A percentile compares a stretch with the other conserved stretches of the same genome.
Evolutionary conservation across 1,140 invertebrate species (phyloP).

Genomic region (Bombus superbus): DNA sequence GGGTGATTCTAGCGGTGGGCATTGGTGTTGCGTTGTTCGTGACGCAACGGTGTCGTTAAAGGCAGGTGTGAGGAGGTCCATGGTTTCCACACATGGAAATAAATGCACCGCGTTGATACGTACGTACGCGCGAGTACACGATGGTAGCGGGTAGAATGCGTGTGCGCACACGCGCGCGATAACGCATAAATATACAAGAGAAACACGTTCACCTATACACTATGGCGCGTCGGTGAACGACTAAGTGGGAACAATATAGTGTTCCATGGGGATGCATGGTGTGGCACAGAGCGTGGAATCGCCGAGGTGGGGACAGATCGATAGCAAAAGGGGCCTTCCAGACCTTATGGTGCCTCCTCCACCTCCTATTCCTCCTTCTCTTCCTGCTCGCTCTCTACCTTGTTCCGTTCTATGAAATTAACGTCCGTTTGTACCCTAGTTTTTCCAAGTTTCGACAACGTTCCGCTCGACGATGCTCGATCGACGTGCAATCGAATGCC

Average conservation of each 20-base stretch:
- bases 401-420: constrained; percentile 62
- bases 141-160: not conserved
- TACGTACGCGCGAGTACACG: not conserved
- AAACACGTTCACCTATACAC: constrained; percentile 48
- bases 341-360: constrained; percentile 77
- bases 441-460: constrained; percentile 10
- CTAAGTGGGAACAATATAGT: constrained; percentile 69
- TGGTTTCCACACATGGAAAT: constrained; percentile 44
- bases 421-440: constrained; percentile 55
- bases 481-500: too few species aligned
- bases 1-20: constrained; percentile 13
- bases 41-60: constrained; percentile 59
- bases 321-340: constrained; percentile 76
- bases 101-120: constrained; percentile 31
- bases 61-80: constrained; percentile 68
- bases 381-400: constrained; percentile 32
- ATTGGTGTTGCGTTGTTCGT: constrained; percentile 37
- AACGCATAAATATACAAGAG: constrained; percentile 38
- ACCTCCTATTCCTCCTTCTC: constrained; percentile 51
- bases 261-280: constrained; percentile 71
- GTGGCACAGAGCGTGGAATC: constrained; percentile 68
- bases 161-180: not conserved
- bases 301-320: constrained; percentile 75
- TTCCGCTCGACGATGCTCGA: not conserved
- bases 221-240: constrained; percentile 38